Evolutionary conservation across 2,113 vertebrate genomes (phyloP), one percentile per base, ranked within the genome.

Genomic region (Arvicanthis niloticus): DNA sequence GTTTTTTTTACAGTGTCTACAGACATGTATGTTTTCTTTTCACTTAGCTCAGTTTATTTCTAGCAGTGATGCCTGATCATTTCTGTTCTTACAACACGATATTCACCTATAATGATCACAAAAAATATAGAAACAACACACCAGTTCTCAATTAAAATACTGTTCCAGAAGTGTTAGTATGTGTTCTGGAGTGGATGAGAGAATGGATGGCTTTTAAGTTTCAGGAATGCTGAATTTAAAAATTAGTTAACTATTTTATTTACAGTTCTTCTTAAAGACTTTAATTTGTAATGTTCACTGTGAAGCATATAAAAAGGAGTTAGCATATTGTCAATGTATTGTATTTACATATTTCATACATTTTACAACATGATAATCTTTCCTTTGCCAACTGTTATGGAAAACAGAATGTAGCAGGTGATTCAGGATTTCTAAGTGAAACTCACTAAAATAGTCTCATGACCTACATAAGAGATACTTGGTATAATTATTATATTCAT

Each of bases 141-240:
- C 51, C 15, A 42, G 22, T 89, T 76, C 24, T 62, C 11, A 91
- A 88, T 93, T 73, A 82, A 96, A 87, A 97, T 67, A 68, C 29
- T 73, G n/a, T 42, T 89, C 40, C 65, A 24, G n/a, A 91, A 88
- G 91, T 90, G 37, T 84, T 88, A 77, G 81, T 9, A 78, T 51
- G 8, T 62, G 24, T 77, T 81, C 40, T 84, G 0, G 37, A 10
- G 24, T 17, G 8, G 65, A 3, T 4, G 3, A 73, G 7, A 13
- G 3, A 45, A 15, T 45, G 10, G 40, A 48, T 76, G 37, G 0
- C 58, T 89, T 90, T 72, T 4, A 89, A 88, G 34, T 80, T 93
- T 87, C 8, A 37, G 37, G 72, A 91, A 40, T 80, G 5, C 26
- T 89, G 10, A 31, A 1, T 73, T 94, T 78, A 92, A 65, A 26